Base-by-base conservation (phyloP, 1,140 invertebrate species). In the Thaumetopoea pityocampa region DNA sequence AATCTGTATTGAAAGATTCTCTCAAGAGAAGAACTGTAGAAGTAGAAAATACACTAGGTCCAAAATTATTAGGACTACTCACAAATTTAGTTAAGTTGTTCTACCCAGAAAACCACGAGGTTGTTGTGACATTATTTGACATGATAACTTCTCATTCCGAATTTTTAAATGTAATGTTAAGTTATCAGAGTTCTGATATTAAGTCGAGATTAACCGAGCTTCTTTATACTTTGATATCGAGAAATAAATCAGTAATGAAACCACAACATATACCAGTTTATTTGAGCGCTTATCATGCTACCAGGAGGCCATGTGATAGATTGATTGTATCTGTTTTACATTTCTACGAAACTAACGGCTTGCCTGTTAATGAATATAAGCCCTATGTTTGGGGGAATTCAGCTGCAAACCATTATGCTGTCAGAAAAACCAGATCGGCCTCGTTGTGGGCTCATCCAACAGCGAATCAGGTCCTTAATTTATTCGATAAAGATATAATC, bases 361-460 rank as follows among this genome's bases (percentile, higher is more conserved):
- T 89, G 19, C 88, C 88, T 42, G 84, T 93, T 6, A 84, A 87
- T 26, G 85, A 90, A 74, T 94, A 89, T 56, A 90, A 90, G 47
- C 94, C 94, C 6, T 95, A 92, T 57, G 79, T 95, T 0, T 95
- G 92, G 90, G 93, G 94, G 3, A 89, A 89, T 62, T 88, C 90
- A 7, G 94, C 93, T 0, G 89, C 92, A 5, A 89, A 88, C 17
- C 89, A 93, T 70, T 94, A 94, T 55, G 90, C 91, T 6, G 82
- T 94, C 0, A 87, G 89, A 62, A 88, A 40, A 86, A 90, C 54
- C 85, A 88, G 51, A 85, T 79, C 46, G 8, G 68, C 68, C 4
- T 86, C 87, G 10, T 70, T 92, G 24, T 92, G 86, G 88, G 88
- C 89, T 47, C 90, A 91, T 77, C 91, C 92, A 0, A 90, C 89